A percentile compares a stretch with the other conserved stretches of the same genome.
These are phyloP conservation scores for Poeciliopsis prolifica DNA, from an alignment of 2,113 vertebrate species.

Conservation along the genomic window DNA sequence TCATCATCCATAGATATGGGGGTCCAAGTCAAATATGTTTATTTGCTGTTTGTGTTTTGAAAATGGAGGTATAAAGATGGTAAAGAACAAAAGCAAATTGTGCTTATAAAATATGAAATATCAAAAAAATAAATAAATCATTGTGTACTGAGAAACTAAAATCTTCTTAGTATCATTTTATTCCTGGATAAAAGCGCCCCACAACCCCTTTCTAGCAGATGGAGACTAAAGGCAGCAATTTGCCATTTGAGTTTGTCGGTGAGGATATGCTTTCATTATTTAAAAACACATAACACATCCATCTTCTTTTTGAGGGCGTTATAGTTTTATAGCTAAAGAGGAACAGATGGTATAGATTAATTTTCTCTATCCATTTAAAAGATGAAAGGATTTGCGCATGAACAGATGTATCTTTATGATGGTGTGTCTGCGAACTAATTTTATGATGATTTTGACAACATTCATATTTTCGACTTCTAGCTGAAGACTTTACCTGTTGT, in stretches of 20 bases:
- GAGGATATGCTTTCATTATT: constrained; percentile 20
- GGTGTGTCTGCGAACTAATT: neutral
- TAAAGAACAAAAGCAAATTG: constrained; percentile 35
- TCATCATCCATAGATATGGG: constrained; percentile 47
- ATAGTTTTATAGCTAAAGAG: constrained; percentile 7
- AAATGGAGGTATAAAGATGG: constrained; percentile 35
- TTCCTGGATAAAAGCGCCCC: constrained; percentile 10
- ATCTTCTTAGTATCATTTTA: constrained; percentile 21
- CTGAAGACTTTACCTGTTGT: too few relatives aligned
- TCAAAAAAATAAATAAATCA: constrained; percentile 9
- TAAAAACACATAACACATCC: neutral
- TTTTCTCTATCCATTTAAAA: constrained; percentile 25
- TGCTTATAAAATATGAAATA: constrained; percentile 40
- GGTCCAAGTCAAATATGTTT: constrained; percentile 36
- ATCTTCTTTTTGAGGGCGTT: constrained; percentile 16
- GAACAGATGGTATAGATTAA: constrained; percentile 41
- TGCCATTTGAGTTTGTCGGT: constrained; percentile 19
- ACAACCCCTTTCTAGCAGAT: neutral
- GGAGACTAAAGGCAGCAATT: constrained; percentile 27
- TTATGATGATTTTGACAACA: constrained; percentile 13
- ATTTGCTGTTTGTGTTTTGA: constrained; percentile 16
- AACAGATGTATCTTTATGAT: constrained; percentile 10
- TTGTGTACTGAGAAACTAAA: constrained; percentile 26
- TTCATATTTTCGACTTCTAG: neutral
- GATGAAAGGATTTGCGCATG: constrained; percentile 7